Percentiles rank a stretch among this genome's conserved stretches.
These are phyloP conservation scores for Synergus umbraculus DNA, from an alignment of 2,888 invertebrate species.

Conservation along the genomic window DNA sequence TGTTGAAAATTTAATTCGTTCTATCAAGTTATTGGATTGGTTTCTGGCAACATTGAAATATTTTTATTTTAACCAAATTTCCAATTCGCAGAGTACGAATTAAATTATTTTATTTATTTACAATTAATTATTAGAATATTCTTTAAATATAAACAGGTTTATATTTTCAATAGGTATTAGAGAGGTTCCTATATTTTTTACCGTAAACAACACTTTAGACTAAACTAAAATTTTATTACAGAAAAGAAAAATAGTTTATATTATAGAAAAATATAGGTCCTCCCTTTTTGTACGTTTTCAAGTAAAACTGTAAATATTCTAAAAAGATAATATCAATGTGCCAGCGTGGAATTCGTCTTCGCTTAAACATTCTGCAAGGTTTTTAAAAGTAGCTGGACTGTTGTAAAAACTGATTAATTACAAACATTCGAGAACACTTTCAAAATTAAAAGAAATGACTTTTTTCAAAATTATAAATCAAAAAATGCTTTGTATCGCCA, in stretches of 20 bases:
- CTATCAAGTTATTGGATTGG: too few species aligned
- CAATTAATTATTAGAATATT: constrained; percentile 2
- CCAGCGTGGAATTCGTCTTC: background rate
- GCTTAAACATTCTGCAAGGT: background rate
- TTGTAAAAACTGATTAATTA: background rate
- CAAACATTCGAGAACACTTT: background rate
- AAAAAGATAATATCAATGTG: background rate
- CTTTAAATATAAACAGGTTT: background rate
- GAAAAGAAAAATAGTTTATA: background rate
- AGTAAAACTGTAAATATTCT: constrained; percentile 2
- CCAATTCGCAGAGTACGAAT: background rate
- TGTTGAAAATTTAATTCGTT: background rate
- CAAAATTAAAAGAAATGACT: background rate
- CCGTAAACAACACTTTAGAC: background rate
- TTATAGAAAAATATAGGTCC: background rate
- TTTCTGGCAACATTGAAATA: background rate
- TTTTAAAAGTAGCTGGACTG: background rate
- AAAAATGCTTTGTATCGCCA: background rate
- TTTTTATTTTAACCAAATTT: background rate
- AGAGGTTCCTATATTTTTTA: background rate
- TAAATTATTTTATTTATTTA: background rate
- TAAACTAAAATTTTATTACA: background rate
- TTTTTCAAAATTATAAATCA: background rate
- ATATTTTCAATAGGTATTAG: background rate
- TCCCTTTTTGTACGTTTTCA: background rate